Conservation (phyloP, 2,797 vertebrate genomes). For the Staurois parvus region DNA sequence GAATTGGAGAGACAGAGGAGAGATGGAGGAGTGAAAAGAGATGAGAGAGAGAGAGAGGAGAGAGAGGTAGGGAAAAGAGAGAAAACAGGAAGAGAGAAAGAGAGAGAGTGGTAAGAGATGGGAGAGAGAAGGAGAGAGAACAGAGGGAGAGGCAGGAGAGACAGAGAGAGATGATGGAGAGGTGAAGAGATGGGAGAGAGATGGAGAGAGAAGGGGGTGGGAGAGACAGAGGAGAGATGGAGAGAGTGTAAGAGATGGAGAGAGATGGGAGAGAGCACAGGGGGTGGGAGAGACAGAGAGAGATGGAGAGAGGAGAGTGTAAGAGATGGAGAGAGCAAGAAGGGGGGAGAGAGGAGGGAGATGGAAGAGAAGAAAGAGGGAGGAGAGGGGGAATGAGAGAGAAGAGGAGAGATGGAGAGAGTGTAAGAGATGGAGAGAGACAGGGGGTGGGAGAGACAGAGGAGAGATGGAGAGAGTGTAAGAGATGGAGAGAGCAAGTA, state of each 20-base stretch:
- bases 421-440: neutral
- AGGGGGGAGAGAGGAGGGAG: too few species aligned
- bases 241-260: neutral
- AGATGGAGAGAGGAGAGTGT: too few species aligned
- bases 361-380: neutral
- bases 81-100: too few species aligned
- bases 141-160: too few species aligned
- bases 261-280: neutral
- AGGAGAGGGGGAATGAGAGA: neutral
- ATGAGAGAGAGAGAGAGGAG: too few species aligned
- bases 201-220: neutral
- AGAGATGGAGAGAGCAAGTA: too few species aligned
- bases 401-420: neutral
- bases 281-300: neutral
- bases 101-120: neutral
- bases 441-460: too few species aligned
- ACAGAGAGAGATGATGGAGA: neutral
- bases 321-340: neutral
- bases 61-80: too few species aligned
- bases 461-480: too few species aligned
- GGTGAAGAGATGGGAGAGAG: neutral
- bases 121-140: neutral
- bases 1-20: neutral
- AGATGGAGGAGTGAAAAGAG: neutral
- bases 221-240: neutral